phyloP scores from a whole-genome alignment of 2,797 vertebrate species.

The Denticeps clupeoides region DNA sequence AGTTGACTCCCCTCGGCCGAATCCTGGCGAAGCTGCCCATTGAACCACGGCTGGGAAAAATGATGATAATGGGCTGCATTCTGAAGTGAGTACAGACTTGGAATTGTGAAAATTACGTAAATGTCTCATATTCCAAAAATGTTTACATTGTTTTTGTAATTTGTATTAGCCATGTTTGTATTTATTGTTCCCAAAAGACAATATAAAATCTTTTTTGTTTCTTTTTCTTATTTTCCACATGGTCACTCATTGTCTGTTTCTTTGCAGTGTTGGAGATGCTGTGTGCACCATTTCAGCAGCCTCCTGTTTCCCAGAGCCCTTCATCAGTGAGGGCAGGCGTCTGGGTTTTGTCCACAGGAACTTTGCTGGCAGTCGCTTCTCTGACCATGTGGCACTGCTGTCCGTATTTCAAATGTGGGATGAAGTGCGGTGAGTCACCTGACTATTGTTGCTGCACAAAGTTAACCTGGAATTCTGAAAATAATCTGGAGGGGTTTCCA shows the following conservation, averaged over 20 bases:
- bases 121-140: too few species aligned
- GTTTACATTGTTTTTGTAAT: too few species aligned
- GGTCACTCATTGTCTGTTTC: background rate
- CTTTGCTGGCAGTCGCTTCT: slow-evolving; percentile 81
- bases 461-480: too few species aligned
- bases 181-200: background rate
- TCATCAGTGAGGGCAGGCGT: slow-evolving; percentile 84
- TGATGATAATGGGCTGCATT: slow-evolving; percentile 98
- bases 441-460: background rate
- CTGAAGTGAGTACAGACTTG: slow-evolving; percentile 66
- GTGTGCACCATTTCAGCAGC: slow-evolving; percentile 88
- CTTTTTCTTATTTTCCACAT: background rate
- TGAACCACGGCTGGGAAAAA: slow-evolving; percentile 90
- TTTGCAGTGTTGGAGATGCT: slow-evolving; percentile 79
- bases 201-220: background rate
- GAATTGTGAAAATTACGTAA: background rate
- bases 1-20: slow-evolving; percentile 86
- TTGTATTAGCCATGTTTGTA: background rate
- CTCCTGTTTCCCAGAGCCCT: slow-evolving; percentile 89
- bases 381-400: slow-evolving; percentile 86
- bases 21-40: slow-evolving; percentile 88
- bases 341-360: slow-evolving; percentile 85
- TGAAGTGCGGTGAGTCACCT: slow-evolving; percentile 67
- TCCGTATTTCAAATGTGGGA: slow-evolving; percentile 94
- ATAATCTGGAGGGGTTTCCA: too few species aligned